Evolutionary conservation across 2,113 vertebrate genomes (phyloP), one percentile per base, ranked within the genome.

Genomic region (Suncus etruscus): DNA sequence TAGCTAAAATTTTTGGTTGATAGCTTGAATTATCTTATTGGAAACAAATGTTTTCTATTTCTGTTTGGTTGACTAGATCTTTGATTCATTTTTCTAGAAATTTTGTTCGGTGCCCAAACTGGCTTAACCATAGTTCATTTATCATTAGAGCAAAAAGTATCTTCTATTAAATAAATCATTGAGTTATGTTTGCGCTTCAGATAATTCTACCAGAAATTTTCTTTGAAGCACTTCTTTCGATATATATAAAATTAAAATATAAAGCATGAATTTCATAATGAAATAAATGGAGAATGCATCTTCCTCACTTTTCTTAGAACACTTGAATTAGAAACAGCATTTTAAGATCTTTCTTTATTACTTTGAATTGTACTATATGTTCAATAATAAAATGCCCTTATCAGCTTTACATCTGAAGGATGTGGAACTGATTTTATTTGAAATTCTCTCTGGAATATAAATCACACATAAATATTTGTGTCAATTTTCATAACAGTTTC

Each of bases 291-390:
- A 68, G 8, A 39, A 2, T 63, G 27, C 18, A 39, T 47, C 3
- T 1, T 3, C 10, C 6, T 77, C 12, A 27, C 3, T 84, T 86
- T 77, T 24, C 54, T 58, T n/a, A 83, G 24, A 75, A 10, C 6
- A 27, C 86, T 73, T 93, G 72, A 10, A 58, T 92, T 77, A 86
- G n/a, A 91, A 78, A 79, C 3, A 0, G 66, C 73, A 50, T 29
- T 69, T 58, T 79, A 80, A 75, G 20, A 65, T 89, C 31, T 14
- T 83, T 65, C 18, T 66, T 32, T 8, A 11, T 88, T 15, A 78
- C 27, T 66, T 79, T 79, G 50, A 79, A 39, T 70, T 72, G 20
- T 66, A 29, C 80, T 84, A 61, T 18, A 20, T 61, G 22, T 61
- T 61, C 22, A 61, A 54, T 27, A 69, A 68, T 51, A 80, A 31